Percentiles rank a stretch among this genome's conserved stretches.
Evolutionary conservation across 2,797 vertebrate genomes (phyloP).

Genomic region (Peromyscus eremicus): DNA sequence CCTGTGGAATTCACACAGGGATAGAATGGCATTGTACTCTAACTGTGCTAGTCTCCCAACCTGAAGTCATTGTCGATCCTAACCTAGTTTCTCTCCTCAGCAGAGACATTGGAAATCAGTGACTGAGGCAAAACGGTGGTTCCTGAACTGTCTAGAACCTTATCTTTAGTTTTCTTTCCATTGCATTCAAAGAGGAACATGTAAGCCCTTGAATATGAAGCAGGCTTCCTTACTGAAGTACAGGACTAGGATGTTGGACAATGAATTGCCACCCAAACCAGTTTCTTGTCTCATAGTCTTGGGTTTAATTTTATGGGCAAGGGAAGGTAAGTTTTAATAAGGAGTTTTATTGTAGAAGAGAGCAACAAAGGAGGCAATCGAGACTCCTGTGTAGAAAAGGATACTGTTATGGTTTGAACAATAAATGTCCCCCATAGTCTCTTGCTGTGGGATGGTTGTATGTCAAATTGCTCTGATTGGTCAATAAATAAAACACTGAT

Average conservation of each 20-base stretch:
- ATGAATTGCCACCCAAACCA: not conserved
- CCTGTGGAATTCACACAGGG: not conserved
- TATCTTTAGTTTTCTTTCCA: not conserved
- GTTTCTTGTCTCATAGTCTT: not conserved
- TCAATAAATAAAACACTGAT: too few species aligned
- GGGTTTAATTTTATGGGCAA: not conserved
- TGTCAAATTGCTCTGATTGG: too few species aligned
- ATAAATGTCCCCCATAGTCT: not conserved
- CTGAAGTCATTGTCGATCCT: not conserved
- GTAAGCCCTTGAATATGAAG: too few species aligned
- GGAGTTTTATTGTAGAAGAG: not conserved
- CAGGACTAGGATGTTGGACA: not conserved
- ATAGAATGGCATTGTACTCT: not conserved
- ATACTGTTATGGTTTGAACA: not conserved
- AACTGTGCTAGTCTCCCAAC: not conserved
- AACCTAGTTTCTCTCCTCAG: not conserved
- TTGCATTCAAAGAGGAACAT: not conserved
- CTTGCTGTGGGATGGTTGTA: too few species aligned
- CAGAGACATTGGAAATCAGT: not conserved
- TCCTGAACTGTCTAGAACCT: not conserved
- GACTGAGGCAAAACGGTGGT: not conserved
- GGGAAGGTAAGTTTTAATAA: not conserved
- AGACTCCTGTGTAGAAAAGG: not conserved
- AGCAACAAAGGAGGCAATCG: not conserved
- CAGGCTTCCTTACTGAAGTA: not conserved